phyloP scores from a whole-genome alignment of 2,113 vertebrate genomes.

The Oreochromis tanganicae region DNA sequence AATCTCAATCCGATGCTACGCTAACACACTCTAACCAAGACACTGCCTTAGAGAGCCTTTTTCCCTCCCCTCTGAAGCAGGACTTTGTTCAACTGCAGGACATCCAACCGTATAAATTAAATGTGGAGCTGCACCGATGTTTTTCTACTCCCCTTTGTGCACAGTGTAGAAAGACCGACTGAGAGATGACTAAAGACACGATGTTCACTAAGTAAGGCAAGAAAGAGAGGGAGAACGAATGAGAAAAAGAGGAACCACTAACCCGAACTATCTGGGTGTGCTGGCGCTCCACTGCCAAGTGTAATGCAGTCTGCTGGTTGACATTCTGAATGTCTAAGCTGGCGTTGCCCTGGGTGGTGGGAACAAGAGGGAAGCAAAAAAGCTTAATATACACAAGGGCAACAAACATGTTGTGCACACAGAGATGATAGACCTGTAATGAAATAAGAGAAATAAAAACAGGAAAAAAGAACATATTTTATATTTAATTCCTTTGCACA shows the following conservation, averaged over 20 bases:
- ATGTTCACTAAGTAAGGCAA: background rate
- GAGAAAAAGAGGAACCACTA: slow-evolving; percentile 36
- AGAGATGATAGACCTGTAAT: background rate
- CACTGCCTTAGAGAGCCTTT: slow-evolving; percentile 20
- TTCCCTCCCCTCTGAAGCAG: slow-evolving; percentile 35
- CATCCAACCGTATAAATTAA: slow-evolving; percentile 43
- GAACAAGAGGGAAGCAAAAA: background rate
- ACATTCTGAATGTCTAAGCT: slow-evolving; percentile 98
- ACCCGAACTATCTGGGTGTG: slow-evolving; percentile 98
- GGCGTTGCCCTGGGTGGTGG: slow-evolving; percentile 82
- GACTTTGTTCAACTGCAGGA: slow-evolving; percentile 59
- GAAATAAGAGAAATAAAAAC: background rate
- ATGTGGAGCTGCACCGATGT: background rate
- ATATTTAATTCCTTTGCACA: background rate
- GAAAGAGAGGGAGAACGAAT: background rate
- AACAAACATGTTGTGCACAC: background rate
- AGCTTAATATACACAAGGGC: background rate
- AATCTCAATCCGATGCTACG: slow-evolving; percentile 36
- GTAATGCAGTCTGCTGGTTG: slow-evolving; percentile 96
- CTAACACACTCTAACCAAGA: slow-evolving; percentile 6
- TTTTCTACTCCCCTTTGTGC: background rate
- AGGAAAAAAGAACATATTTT: background rate
- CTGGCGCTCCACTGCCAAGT: slow-evolving; percentile 95
- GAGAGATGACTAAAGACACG: slow-evolving; percentile 10
- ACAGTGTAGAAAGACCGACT: background rate